These are phyloP conservation scores for Yponomeuta evonymella DNA, from an alignment of 2,888 invertebrate species.

Conservation along the genomic window DNA sequence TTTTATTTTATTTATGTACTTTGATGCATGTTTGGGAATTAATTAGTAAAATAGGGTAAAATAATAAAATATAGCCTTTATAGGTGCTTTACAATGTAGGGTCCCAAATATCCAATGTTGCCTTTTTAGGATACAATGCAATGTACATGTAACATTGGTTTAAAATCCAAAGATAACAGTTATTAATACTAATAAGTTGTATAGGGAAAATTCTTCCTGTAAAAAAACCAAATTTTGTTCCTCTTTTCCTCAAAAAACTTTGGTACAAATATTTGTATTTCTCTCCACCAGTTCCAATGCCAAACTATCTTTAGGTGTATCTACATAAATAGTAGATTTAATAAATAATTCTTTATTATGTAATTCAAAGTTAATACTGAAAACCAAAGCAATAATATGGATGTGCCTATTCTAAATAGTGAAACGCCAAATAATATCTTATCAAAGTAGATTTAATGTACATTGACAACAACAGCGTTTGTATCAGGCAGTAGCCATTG, in stretches of 20 bases:
- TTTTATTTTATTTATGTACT: constrained; percentile 57
- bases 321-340: constrained; percentile 25
- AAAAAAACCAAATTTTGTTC: neutral
- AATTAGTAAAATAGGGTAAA: constrained; percentile 41
- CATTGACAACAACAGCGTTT: neutral
- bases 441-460: constrained; percentile 27
- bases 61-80: constrained; percentile 41
- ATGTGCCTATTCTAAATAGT: constrained; percentile 61
- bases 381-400: constrained; percentile 73
- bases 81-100: constrained; percentile 68
- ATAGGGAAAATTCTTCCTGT: neutral
- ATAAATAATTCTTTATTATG: neutral
- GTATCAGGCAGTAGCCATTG: constrained; percentile 29
- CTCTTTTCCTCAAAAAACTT: constrained; percentile 36
- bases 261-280: constrained; percentile 59
- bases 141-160: constrained; percentile 44
- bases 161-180: constrained; percentile 42
- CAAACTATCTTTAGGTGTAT: constrained; percentile 68
- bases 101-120: constrained; percentile 72
- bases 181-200: constrained; percentile 9
- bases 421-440: constrained; percentile 62
- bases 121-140: constrained; percentile 69
- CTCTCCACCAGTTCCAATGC: constrained; percentile 54
- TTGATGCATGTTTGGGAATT: constrained; percentile 60
- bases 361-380: constrained; percentile 42